Evolutionary conservation across 2,888 invertebrate genomes (phyloP).

Genomic region (Crossocerus cetratus): DNA sequence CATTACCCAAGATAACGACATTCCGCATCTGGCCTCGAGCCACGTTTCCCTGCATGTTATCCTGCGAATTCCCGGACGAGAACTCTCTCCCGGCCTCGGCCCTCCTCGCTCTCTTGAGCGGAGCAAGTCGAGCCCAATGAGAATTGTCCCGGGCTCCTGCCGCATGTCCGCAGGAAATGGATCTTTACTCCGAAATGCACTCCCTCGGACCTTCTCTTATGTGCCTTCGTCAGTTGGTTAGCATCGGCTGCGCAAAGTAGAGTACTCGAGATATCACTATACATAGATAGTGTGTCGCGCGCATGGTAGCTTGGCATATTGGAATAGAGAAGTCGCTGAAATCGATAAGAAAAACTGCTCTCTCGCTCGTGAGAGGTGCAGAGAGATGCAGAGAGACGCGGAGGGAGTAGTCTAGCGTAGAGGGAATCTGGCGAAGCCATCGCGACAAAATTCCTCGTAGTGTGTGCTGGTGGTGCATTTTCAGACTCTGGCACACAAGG

Average conservation of each 20-base stretch:
- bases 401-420: background rate
- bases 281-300: too few species aligned
- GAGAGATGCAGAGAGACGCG: too few species aligned
- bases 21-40: constrained; percentile 63
- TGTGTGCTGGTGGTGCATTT: constrained; percentile 38
- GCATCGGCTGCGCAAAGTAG: too few species aligned
- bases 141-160: constrained; percentile 24
- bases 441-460: constrained; percentile 47
- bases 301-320: too few species aligned
- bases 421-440: constrained; percentile 5
- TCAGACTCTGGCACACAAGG: constrained; percentile 40
- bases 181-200: background rate
- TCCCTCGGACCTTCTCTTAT: too few species aligned
- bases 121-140: constrained; percentile 20
- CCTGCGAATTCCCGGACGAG: constrained; percentile 55
- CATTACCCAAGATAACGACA: constrained; percentile 61
- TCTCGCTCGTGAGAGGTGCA: background rate
- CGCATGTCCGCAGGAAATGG: constrained; percentile 11
- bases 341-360: constrained; percentile 19
- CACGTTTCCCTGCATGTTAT: constrained; percentile 66
- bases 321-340: background rate
- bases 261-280: too few species aligned
- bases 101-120: constrained; percentile 15
- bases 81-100: constrained; percentile 34
- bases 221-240: too few species aligned